phyloP scores from a whole-genome alignment of 2,113 vertebrate species.

The Tachycineta bicolor region DNA sequence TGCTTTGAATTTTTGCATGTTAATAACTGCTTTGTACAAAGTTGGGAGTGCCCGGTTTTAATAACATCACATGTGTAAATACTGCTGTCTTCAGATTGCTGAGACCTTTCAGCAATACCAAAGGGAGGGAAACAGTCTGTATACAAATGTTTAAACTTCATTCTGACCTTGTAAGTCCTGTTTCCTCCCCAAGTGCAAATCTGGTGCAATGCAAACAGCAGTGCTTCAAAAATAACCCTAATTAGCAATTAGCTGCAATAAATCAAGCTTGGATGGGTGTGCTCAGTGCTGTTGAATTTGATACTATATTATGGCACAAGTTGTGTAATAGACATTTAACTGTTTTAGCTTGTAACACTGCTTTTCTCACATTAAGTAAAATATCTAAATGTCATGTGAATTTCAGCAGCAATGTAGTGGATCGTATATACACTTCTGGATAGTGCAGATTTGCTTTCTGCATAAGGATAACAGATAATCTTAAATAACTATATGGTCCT shows the following conservation, averaged over 20 bases:
- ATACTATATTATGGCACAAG: slow-evolving; percentile 30
- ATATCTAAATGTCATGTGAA: slow-evolving; percentile 6
- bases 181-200: slow-evolving; percentile 60
- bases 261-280: slow-evolving; percentile 34
- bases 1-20: slow-evolving; percentile 34
- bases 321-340: slow-evolving; percentile 42
- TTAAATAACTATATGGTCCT: not conserved
- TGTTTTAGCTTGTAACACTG: not conserved
- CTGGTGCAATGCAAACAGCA: slow-evolving; percentile 63
- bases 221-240: slow-evolving; percentile 62
- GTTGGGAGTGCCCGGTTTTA: slow-evolving; percentile 1
- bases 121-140: slow-evolving; percentile 50
- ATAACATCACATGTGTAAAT: slow-evolving; percentile 21
- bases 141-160: slow-evolving; percentile 66
- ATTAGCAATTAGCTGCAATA: slow-evolving; percentile 67
- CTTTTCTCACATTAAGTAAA: slow-evolving; percentile 45
- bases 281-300: slow-evolving; percentile 42
- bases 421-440: not conserved
- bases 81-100: slow-evolving; percentile 43
- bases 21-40: not conserved
- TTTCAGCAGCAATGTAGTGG: slow-evolving; percentile 4
- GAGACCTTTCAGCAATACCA: slow-evolving; percentile 28
- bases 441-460: not conserved
- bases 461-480: not conserved
- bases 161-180: slow-evolving; percentile 64